Base-by-base conservation (phyloP, 2,113 vertebrate species). In the Lycaon pictus region DNA sequence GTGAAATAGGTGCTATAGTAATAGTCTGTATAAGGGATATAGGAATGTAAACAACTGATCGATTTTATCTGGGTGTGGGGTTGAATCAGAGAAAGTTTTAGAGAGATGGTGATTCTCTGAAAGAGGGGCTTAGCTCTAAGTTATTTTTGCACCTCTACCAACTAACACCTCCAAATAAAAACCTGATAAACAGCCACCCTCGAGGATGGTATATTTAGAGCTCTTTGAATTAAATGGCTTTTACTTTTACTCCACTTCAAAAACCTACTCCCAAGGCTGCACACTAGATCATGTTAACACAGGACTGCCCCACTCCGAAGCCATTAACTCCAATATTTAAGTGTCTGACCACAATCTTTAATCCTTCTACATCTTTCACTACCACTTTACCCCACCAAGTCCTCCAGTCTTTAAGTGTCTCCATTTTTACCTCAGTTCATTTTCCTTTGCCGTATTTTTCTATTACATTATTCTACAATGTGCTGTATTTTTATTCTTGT, bases 1-100 rank as follows among this genome's bases (percentile, higher is more conserved):
- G 25, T 90, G 32, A 90, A 85, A 48, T 19, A 86, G 62, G 22
- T 76, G 22, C 32, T 74, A 56, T 1, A 88, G 69, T 84, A 93
- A 83, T 48, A 76, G 60, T 53, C 11, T 91, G 29, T 19, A 55
- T 87, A 76, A 51, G 43, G 27, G 20, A 69, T 43, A 35, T 1
- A 85, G 13, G 25, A 29, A 81, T 22, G 29, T n/a, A 72, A n/a
- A 67, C 16, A 85, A 71, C 22, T 69, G 53, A 71, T 88, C n/a
- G 72, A 25, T 32, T 56, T 35, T 55, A 74, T 53, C 27, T 87
- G 67, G 23, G 17, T 69, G 27, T 48, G 27, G 25, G 7, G 27
- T 17, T 97, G 48, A 96, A 90, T 90, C 29, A 92, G 25, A 88
- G 63, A 84, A 94, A 13, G 22, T 92, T 84, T 94, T 60, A 94